Percentiles rank a stretch among this genome's conserved stretches.
These are phyloP conservation scores for Trematocara unimaculatum DNA, from an alignment of 2,113 vertebrate species.

Conservation along the genomic window DNA sequence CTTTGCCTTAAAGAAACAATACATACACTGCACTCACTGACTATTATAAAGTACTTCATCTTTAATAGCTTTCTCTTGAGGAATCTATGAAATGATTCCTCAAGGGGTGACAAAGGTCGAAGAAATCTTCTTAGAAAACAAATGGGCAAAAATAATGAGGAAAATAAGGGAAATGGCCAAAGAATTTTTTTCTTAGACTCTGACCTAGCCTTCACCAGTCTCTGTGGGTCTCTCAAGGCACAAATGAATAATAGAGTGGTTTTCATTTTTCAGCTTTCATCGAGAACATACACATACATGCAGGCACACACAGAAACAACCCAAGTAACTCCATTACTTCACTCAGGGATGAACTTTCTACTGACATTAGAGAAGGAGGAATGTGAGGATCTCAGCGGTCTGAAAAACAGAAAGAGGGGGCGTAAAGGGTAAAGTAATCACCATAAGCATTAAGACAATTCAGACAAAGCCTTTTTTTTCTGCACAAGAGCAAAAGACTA, in stretches of 20 bases:
- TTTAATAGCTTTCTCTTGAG: background rate
- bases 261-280: background rate
- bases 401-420: background rate
- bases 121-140: background rate
- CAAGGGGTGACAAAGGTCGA: background rate
- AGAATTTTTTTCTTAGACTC: background rate
- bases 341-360: background rate
- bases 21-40: background rate
- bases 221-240: background rate
- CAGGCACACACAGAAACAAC: background rate
- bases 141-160: background rate
- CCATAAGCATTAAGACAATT: background rate
- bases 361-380: conserved; percentile 9
- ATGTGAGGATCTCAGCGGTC: background rate
- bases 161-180: background rate
- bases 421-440: conserved; percentile 37
- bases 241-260: conserved; percentile 37
- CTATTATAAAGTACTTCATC: background rate
- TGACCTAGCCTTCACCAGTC: background rate
- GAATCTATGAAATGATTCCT: background rate
- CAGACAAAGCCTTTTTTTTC: background rate
- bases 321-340: conserved; percentile 5
- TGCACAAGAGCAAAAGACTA: background rate
- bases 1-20: background rate
- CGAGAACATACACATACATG: background rate